Evolutionary conservation across 2,888 invertebrate genomes (phyloP), one percentile per base, ranked within the genome.

Genomic region (Microctonus hyperodae): DNA sequence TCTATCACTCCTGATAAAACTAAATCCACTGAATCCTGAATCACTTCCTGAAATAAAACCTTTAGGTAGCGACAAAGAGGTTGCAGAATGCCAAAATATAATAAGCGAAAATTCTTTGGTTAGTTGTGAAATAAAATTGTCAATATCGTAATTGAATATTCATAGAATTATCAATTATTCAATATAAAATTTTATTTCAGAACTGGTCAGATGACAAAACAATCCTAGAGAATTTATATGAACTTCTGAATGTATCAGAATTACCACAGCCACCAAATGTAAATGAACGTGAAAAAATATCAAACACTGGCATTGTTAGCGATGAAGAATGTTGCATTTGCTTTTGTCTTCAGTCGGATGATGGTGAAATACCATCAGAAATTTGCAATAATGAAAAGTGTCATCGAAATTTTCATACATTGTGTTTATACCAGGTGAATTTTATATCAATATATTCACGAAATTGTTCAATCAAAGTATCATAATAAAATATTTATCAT

Each of bases 281-380:
- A 23, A 35, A n/a, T 2, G 6, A 20, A 22, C 5, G 6, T 13
- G 20, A 22, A 13, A 5, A 51, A 2, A 16, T 69, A 10, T 62
- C 73, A 16, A 33, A 72, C 13, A 66, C 70, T 55, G 78, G 71
- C 5, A 72, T 79, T 33, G 72, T 81, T 40, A 60, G 69, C 9
- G 81, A 80, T 37, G 76, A 79, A 28, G 83, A 83, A 63, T 84
- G 83, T 62, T 80, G 79, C 61, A 84, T 84, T 71, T 84, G 83
- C 68, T 83, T 78, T 44, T 76, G 74, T 7, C 61, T 76, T 56
- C 76, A 80, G 67, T 69, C 74, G n/a, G 80, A 81, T 0, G 67
- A 69, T 53, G 71, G 73, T 33, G 62, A 70, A 55, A 65, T 76
- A 48, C 80, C 83, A 11, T 74, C 79, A 37, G 79, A 78, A 76